A percentile compares a stretch with the other conserved stretches of the same genome.
Evolutionary conservation across 2,888 invertebrate genomes (phyloP).

Genomic region (Drosophila birchii): DNA sequence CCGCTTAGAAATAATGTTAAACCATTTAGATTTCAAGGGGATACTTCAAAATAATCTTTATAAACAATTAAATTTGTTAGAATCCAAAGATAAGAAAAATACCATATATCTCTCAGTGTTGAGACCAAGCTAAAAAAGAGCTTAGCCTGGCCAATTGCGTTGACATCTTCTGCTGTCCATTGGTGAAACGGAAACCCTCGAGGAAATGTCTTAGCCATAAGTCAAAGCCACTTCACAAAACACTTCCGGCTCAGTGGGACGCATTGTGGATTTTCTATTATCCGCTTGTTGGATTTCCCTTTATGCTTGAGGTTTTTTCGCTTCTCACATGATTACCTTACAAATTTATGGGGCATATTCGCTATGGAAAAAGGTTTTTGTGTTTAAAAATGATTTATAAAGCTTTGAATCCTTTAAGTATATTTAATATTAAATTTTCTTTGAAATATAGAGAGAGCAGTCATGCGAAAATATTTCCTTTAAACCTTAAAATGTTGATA

Average conservation of each 20-base stretch:
- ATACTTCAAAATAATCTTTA: too few species aligned
- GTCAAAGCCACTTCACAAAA: constrained; percentile 56
- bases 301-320: constrained; percentile 18
- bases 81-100: not conserved
- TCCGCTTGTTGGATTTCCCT: constrained; percentile 51
- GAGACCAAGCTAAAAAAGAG: constrained; percentile 16
- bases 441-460: not conserved
- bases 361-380: too few species aligned
- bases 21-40: not conserved
- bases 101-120: not conserved
- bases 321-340: constrained; percentile 2
- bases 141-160: constrained; percentile 50
- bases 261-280: constrained; percentile 56
- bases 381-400: not conserved
- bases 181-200: constrained; percentile 14
- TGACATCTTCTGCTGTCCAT: constrained; percentile 47
- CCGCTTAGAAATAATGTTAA: not conserved
- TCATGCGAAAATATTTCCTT: not conserved
- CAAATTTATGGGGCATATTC: constrained; percentile 4
- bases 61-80: not conserved
- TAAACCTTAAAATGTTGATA: not conserved
- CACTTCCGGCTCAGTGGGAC: constrained; percentile 48
- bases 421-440: not conserved
- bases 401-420: too few species aligned
- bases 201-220: constrained; percentile 50